Base-by-base conservation (phyloP, 2,113 vertebrate species). In the Cebidichthys violaceus region DNA sequence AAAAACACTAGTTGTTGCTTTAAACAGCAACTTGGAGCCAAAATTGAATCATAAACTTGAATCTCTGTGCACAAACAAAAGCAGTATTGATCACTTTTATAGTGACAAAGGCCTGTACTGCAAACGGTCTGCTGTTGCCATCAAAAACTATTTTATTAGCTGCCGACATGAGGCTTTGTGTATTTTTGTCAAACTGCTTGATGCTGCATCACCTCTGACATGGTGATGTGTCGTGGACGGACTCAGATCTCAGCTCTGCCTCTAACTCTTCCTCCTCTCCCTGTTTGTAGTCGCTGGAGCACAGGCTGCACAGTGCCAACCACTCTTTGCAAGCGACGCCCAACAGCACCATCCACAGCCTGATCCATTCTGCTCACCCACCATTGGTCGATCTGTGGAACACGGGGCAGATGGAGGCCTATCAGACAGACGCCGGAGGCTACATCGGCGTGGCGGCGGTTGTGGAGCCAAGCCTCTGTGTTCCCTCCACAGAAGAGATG, bases 381-480 rank as follows among this genome's bases (percentile, higher is more conserved):
- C 96, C 96, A 39, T 75, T 97, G 89, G 96, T 96, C 17, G 97
- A 99, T 35, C 95, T 97, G 90, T 98, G 97, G 95, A 97, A 94
- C 83, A 94, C 91, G 85, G 97, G 88, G 85, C 95, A 94, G 89
- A 92, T 92, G 78, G 95, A 95, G 72, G 94, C 90, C 94, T 96
- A 94, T 83, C 95, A 93, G 86, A 78, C 86, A 4, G 95, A 96
- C 90, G 96, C 95, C 59, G 95, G 96, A 80, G 89, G 94, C 1
- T 96, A 94, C 86, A 85, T 96, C 92, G 95, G 95, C 27, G 95
- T 95, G 85, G 94, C 93, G 17, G 92, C 93, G 0, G 85, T 93
- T 4, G 96, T 95, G 93, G 97, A 98, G 77, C 93, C 93, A 17
- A 88, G 89, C 59, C 78, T 95, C 17, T 92, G 89, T 3, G 88